Conservation (phyloP, 2,113 vertebrate species). For the Apteryx owenii region DNA sequence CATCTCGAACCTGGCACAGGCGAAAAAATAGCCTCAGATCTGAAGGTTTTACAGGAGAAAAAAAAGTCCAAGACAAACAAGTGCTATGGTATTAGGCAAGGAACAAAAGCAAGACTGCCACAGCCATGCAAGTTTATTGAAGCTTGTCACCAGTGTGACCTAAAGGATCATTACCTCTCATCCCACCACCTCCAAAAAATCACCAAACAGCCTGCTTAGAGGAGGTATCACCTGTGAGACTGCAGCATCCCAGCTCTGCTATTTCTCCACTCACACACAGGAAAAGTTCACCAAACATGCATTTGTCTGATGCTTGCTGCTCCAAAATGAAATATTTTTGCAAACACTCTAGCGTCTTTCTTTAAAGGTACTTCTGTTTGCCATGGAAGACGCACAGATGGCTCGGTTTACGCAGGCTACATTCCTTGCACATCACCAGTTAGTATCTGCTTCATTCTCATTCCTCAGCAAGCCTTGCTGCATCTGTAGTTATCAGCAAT, state of each 20-base stretch:
- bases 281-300: accelerated
- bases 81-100: neutral
- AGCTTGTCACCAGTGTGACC: neutral
- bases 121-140: neutral
- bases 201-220: neutral
- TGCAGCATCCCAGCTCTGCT: neutral
- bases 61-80: neutral
- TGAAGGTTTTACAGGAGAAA: neutral
- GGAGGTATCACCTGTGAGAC: neutral
- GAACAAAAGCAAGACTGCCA: neutral
- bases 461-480: neutral
- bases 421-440: neutral
- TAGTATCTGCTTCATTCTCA: neutral
- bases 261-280: neutral
- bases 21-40: neutral
- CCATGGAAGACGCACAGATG: neutral
- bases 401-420: neutral
- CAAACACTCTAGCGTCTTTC: neutral
- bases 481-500: neutral
- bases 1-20: neutral
- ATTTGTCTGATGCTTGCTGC: neutral
- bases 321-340: conserved; percentile 21
- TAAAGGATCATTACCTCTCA: neutral
- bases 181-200: accelerated
- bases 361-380: neutral